Conservation (phyloP, 92 coral and sea anemone species). For the Hydrozoanthus gracilis region DNA sequence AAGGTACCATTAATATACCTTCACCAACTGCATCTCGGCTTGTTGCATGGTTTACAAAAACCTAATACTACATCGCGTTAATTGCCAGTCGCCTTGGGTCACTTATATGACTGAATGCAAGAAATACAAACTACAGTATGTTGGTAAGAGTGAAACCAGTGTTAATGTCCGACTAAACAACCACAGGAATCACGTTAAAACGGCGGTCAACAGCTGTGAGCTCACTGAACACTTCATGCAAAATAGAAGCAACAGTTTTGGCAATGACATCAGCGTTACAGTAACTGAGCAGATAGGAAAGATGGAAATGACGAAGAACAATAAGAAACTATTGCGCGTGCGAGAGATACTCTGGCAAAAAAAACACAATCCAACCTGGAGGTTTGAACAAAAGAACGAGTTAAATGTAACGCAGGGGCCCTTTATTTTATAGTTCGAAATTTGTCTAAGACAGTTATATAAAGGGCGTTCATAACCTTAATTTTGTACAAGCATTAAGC, state of each 20-base stretch:
- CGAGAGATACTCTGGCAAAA: too few species aligned
- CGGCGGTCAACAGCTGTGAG: conserved; percentile 33
- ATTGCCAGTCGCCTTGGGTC: conserved; percentile 44
- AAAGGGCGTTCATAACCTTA: not conserved
- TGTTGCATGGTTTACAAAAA: conserved; percentile 48
- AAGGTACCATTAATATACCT: conserved; percentile 44
- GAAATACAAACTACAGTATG: not conserved
- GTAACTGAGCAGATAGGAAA: conserved; percentile 33
- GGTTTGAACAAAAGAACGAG: conserved; percentile 41
- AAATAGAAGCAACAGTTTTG: conserved; percentile 21
- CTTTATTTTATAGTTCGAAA: conserved; percentile 12
- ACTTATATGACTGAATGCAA: conserved; percentile 44
- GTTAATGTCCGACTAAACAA: conserved; percentile 11
- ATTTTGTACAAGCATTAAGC: not conserved
- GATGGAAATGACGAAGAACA: conserved; percentile 16
- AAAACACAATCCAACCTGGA: conserved; percentile 29
- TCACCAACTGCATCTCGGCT: conserved; percentile 49
- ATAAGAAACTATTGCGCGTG: not conserved
- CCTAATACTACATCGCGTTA: conserved; percentile 28
- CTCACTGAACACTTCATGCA: conserved; percentile 44
- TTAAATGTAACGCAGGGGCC: not conserved
- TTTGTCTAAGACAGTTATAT: conserved; percentile 8
- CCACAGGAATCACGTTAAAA: conserved; percentile 37
- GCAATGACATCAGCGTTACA: conserved; percentile 39
- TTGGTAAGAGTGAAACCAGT: conserved; percentile 21